Conservation (phyloP, 2,888 invertebrate species). For the Clanis bilineata region DNA sequence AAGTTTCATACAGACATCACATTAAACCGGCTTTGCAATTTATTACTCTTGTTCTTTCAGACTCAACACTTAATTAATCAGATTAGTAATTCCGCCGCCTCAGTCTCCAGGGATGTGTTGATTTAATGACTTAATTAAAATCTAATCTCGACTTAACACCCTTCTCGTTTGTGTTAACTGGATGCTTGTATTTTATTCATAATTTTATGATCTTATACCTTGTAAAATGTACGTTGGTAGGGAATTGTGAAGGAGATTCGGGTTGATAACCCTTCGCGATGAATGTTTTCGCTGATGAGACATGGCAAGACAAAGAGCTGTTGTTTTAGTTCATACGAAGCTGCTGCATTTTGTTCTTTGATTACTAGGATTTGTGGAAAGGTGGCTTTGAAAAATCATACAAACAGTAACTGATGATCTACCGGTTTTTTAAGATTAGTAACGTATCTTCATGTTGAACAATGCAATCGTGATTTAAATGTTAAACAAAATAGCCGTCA, state of each 20-base stretch:
- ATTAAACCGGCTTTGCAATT: conserved; percentile 1
- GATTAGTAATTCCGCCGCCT: conserved; percentile 34
- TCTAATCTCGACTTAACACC: conserved; percentile 43
- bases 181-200: conserved; percentile 31
- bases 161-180: conserved; percentile 24
- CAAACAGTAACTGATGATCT: no score
- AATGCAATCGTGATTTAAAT: no score
- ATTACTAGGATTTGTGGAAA: background rate
- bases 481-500: no score
- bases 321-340: background rate
- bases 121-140: conserved; percentile 49
- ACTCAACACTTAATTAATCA: conserved; percentile 13
- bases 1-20: background rate
- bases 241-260: conserved; percentile 7
- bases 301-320: conserved; percentile 4
- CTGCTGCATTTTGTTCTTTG: background rate
- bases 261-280: conserved; percentile 7
- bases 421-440: no score
- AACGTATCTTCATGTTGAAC: no score
- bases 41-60: conserved; percentile 8
- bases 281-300: conserved; percentile 11
- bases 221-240: background rate
- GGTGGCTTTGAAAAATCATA: background rate
- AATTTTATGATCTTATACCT: conserved; percentile 28
- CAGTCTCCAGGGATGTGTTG: conserved; percentile 20